Conservation (phyloP, 23 tunicate species). For the Botrylloides violaceus region DNA sequence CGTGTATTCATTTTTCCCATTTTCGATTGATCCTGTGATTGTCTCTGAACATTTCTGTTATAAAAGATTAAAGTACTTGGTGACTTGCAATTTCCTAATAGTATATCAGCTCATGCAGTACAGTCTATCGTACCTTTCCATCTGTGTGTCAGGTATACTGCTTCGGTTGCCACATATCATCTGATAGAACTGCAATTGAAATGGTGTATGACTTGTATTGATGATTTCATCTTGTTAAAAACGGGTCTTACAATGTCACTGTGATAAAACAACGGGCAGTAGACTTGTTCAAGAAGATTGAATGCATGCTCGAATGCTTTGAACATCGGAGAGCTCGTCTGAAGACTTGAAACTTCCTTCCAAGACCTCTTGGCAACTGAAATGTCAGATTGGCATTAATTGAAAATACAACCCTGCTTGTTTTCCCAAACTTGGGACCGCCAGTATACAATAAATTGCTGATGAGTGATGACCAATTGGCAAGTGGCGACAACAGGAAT, state of each 20-base stretch:
- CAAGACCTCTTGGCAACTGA: constrained; percentile 60
- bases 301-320: constrained; percentile 87
- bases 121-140: constrained; percentile 6
- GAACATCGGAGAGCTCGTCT: constrained; percentile 79
- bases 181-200: constrained; percentile 61
- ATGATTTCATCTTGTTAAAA: no score
- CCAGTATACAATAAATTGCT: background rate
- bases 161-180: constrained; percentile 82
- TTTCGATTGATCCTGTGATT: background rate
- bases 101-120: background rate
- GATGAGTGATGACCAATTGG: background rate
- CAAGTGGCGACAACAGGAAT: background rate
- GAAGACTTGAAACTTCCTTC: constrained; percentile 38
- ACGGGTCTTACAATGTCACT: constrained; percentile 80
- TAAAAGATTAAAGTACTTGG: background rate
- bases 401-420: background rate
- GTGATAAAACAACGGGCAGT: constrained; percentile 87
- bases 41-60: constrained; percentile 5
- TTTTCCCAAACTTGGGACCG: background rate
- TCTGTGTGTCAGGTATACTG: background rate
- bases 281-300: constrained; percentile 65
- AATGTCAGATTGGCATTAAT: no score
- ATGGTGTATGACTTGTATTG: no score
- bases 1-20: constrained; percentile 10
- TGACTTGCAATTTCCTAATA: background rate